Evolutionary conservation across 2,797 vertebrate species (phyloP).

Genomic region (Hoplostethus mediterraneus): DNA sequence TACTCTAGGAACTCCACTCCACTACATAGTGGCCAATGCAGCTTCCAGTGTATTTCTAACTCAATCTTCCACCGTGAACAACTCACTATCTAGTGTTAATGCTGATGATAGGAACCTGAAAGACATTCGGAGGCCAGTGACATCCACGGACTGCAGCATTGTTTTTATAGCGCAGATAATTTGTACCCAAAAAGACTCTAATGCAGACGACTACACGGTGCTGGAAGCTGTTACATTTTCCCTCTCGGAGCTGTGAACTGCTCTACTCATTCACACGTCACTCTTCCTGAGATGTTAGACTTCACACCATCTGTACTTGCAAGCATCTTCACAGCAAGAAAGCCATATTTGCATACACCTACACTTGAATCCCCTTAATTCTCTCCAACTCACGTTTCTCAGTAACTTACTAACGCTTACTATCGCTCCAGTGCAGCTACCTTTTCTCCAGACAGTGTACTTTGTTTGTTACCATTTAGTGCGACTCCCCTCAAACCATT

Average conservation of each 20-base stretch:
- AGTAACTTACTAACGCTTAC: neutral
- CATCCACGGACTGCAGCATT: too few species aligned
- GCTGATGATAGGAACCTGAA: too few species aligned
- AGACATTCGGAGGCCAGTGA: too few species aligned
- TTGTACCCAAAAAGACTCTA: neutral
- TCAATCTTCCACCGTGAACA: too few species aligned
- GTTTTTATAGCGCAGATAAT: neutral
- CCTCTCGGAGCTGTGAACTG: constrained; percentile 43
- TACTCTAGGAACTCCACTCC: too few species aligned
- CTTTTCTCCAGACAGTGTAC: neutral
- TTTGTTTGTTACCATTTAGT: neutral
- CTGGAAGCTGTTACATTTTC: constrained; percentile 28
- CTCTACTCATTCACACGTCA: constrained; percentile 51
- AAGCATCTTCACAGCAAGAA: constrained; percentile 42
- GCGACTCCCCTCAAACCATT: neutral
- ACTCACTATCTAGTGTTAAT: too few species aligned
- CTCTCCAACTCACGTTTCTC: neutral
- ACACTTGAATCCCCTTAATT: constrained; percentile 8
- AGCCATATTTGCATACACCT: constrained; percentile 32
- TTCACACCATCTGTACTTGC: constrained; percentile 53
- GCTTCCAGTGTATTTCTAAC: neutral
- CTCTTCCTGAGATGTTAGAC: constrained; percentile 23
- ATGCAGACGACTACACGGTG: constrained; percentile 11
- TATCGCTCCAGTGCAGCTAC: neutral
- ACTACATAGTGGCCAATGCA: neutral